Evolutionary conservation across 2,113 vertebrate species (phyloP).

Genomic region (Sceloporus tristichus): DNA sequence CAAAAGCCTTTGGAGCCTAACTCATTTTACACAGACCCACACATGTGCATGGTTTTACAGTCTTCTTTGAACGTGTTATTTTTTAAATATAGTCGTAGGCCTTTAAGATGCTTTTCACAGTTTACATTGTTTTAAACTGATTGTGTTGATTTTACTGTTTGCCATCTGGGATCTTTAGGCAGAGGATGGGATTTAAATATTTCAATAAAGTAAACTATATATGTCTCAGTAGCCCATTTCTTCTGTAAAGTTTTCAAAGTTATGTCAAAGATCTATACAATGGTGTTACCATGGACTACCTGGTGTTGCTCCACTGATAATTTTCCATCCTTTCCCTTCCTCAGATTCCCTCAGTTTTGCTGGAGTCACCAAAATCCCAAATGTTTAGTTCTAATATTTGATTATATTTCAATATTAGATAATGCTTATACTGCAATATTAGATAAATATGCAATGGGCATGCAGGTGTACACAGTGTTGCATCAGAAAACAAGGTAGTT

Average conservation of each 20-base stretch:
- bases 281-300: not conserved
- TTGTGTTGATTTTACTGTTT: too few species aligned
- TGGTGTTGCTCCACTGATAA: not conserved
- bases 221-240: not conserved
- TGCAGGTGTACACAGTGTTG: not conserved
- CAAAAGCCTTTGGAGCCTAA: too few species aligned
- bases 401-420: not conserved
- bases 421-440: not conserved
- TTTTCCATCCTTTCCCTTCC: not conserved
- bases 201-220: too few species aligned
- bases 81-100: too few species aligned
- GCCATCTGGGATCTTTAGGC: too few species aligned
- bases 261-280: not conserved
- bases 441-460: not conserved
- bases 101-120: too few species aligned
- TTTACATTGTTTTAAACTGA: too few species aligned
- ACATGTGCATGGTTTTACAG: too few species aligned
- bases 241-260: not conserved
- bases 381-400: not conserved
- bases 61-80: too few species aligned
- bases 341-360: not conserved
- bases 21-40: too few species aligned
- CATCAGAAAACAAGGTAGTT: not conserved
- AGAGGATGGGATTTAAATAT: too few species aligned
- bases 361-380: rapidly evolving